Percentiles rank a stretch among this genome's conserved stretches.
These are phyloP conservation scores for Apodemus agrarius DNA, from an alignment of 2,797 vertebrate genomes.

Conservation along the genomic window DNA sequence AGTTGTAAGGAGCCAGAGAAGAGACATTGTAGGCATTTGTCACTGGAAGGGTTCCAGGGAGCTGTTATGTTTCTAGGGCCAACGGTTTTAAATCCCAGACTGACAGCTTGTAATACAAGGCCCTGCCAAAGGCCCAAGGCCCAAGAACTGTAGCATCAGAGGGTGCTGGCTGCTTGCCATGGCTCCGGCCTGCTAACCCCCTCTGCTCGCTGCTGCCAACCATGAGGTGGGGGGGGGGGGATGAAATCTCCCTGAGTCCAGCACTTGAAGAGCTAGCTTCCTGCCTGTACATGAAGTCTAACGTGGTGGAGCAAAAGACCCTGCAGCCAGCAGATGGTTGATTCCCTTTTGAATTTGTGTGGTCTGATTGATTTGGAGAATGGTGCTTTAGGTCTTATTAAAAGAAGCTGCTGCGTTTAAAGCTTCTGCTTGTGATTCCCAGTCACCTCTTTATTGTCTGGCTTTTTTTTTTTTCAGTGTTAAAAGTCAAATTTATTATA, in stretches of 20 bases:
- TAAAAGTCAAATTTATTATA: conserved; percentile 77
- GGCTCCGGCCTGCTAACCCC: background rate
- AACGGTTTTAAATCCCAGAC: background rate
- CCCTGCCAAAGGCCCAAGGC: background rate
- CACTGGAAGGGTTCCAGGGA: background rate
- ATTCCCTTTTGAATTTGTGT: background rate
- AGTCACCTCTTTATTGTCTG: background rate
- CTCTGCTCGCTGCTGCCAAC: background rate
- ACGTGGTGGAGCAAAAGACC: too few species aligned
- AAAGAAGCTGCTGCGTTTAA: background rate
- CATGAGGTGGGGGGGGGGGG: too few species aligned
- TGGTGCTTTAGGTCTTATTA: background rate
- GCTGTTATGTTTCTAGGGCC: background rate
- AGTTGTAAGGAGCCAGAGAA: background rate
- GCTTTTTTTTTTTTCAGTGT: too few species aligned
- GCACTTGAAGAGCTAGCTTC: background rate
- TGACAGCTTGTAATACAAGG: too few species aligned
- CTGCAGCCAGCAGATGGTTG: background rate
- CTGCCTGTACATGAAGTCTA: background rate
- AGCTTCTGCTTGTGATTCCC: too few species aligned
- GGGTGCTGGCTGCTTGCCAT: background rate
- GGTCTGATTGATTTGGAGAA: background rate
- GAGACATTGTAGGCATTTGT: background rate
- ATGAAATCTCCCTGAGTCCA: background rate
- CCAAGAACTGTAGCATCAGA: background rate